Evolutionary conservation across 1,140 invertebrate species (phyloP).

Genomic region (Sarcophaga peregrina): DNA sequence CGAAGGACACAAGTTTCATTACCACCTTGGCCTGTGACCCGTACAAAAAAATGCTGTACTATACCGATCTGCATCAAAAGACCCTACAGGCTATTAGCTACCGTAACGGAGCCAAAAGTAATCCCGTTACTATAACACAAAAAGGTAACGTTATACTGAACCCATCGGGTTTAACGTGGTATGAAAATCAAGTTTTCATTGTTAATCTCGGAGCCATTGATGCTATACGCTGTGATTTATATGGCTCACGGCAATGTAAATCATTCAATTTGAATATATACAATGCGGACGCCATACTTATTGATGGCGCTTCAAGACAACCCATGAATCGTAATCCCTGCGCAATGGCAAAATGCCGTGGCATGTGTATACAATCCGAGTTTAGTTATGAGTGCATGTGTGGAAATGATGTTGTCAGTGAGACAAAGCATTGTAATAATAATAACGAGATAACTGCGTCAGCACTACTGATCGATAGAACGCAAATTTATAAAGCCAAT

Average conservation of each 20-base stretch:
- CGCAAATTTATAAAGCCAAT: neutral
- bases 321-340: slow-evolving; percentile 68
- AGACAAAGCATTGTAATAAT: slow-evolving; percentile 57
- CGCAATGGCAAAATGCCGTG: slow-evolving; percentile 66
- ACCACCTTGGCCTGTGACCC: slow-evolving; percentile 76
- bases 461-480: slow-evolving; percentile 11
- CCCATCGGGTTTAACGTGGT: slow-evolving; percentile 69
- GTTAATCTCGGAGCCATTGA: slow-evolving; percentile 66
- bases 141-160: slow-evolving; percentile 66
- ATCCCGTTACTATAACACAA: slow-evolving; percentile 68
- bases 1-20: slow-evolving; percentile 69
- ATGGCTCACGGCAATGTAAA: slow-evolving; percentile 66
- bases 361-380: slow-evolving; percentile 70
- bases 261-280: slow-evolving; percentile 65
- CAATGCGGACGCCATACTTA: slow-evolving; percentile 69
- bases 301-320: slow-evolving; percentile 71
- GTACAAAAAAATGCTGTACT: slow-evolving; percentile 75
- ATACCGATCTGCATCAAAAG: slow-evolving; percentile 72
- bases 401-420: slow-evolving; percentile 61
- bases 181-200: slow-evolving; percentile 74
- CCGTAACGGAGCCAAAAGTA: slow-evolving; percentile 64
- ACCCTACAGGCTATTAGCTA: slow-evolving; percentile 75
- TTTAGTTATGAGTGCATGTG: slow-evolving; percentile 70
- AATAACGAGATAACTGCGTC: slow-evolving; percentile 52
- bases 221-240: slow-evolving; percentile 70